A percentile compares a stretch with the other conserved stretches of the same genome.
Conservation (phyloP, 2,797 vertebrate species). For the Melanotaenia trifasciata region DNA sequence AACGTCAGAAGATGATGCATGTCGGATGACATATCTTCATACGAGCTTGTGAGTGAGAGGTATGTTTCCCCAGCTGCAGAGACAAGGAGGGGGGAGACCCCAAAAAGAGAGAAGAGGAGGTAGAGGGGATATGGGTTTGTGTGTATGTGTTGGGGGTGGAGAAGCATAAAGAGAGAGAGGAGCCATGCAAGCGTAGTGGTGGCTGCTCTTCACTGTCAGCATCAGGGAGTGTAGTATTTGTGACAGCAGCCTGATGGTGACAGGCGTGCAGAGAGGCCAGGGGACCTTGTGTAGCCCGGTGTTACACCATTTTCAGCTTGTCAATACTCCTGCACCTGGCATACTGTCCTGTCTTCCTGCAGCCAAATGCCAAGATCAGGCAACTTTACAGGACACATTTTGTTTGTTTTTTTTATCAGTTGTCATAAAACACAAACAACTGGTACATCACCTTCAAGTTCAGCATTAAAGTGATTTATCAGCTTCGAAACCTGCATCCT, state of each 20-base stretch:
- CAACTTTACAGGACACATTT: constrained; percentile 57
- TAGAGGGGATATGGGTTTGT: constrained; percentile 18
- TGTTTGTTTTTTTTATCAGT: neutral
- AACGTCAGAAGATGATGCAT: constrained; percentile 64
- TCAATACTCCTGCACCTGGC: constrained; percentile 79
- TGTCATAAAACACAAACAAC: constrained; percentile 23
- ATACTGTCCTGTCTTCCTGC: constrained; percentile 77
- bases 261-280: constrained; percentile 78
- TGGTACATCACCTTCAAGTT: neutral
- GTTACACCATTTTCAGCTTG: constrained; percentile 72
- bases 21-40: constrained; percentile 71
- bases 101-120: constrained; percentile 39
- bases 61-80: constrained; percentile 60
- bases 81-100: constrained; percentile 35
- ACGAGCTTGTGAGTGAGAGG: constrained; percentile 64
- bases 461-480: neutral
- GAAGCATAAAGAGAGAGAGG: constrained; percentile 61
- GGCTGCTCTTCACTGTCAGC: constrained; percentile 76
- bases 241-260: constrained; percentile 79
- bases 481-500: neutral
- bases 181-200: constrained; percentile 72
- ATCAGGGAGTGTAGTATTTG: constrained; percentile 63
- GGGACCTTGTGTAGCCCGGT: constrained; percentile 76
- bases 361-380: constrained; percentile 54
- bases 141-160: constrained; percentile 46